Base-by-base conservation (phyloP, 2,797 vertebrate species). In the Australoheros facetus region DNA sequence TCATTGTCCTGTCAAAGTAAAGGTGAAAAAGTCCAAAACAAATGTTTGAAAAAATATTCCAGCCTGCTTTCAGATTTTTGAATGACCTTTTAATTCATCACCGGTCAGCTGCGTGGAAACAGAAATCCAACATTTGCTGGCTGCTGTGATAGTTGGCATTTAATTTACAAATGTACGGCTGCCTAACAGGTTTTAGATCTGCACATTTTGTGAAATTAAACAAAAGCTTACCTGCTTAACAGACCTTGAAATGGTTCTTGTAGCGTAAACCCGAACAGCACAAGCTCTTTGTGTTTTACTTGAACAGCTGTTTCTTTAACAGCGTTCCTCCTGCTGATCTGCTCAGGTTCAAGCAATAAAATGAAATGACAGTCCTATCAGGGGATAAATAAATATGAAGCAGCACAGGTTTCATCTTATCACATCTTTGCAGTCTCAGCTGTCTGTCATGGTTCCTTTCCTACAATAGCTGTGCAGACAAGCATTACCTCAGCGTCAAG, bases 401-500 rank as follows among this genome's bases (percentile, higher is more conserved):
- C 55, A 32, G 39, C 23, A 73, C 26, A 51, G 45, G 11, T 32
- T 69, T 69, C 19, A n/a, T 32, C 26, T 21, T 55, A 26, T 70
- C 62, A 1, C 4, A 2, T 30, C 28, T 7, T 3, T 13, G 23
- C 34, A 56, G 19, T 2, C 39, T 73, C 66, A 9, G 34, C 56
- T 7, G 45, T 75, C 56, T 11, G 57, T 59, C 26, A 4, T 3
- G 58, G 30, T 57, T 72, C 64, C 14, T 45, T 23, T 62, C 64
- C 30, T 39, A 9, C 55, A 77, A 56, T 66, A 78, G 58, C 71
- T 3, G 28, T 55, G 51, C 82, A 84, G 77, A 81, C 78, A 9
- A 5, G 13, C n/a, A 34, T 84, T 80, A 73, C 70, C 81, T 90
- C 89, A 85, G 74, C 82, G 12, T 37, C 3, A 53, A 51, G 64